Conservation (phyloP, 2,888 invertebrate species). For the Hydropsyche betteni region DNA sequence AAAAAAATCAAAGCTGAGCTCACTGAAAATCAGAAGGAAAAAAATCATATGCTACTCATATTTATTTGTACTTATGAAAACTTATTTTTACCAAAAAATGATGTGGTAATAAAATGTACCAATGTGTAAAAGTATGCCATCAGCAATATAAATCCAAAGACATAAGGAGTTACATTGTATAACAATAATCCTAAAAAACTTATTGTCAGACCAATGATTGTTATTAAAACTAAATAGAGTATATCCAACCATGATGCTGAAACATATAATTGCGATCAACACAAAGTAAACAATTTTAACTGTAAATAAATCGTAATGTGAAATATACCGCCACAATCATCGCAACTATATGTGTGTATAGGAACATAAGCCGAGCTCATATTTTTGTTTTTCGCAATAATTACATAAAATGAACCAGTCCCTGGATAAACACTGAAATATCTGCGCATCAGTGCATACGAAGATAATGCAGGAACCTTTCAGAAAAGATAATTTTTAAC, state of each 20-base stretch:
- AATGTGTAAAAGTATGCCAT: not conserved
- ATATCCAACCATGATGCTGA: not conserved
- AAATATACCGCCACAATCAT: not conserved
- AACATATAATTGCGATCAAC: not conserved
- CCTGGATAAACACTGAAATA: constrained; percentile 13
- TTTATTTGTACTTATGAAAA: no score
- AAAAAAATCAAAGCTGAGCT: not conserved
- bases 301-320: not conserved
- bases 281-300: no score
- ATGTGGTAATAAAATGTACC: not conserved
- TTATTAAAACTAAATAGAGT: not conserved
- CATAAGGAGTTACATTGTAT: no score
- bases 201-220: not conserved
- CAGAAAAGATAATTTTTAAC: not conserved
- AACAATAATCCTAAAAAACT: not conserved
- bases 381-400: not conserved
- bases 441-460: not conserved
- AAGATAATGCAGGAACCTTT: not conserved
- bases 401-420: constrained; percentile 11
- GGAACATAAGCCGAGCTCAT: constrained; percentile 13
- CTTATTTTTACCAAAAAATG: not conserved
- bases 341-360: constrained; percentile 1
- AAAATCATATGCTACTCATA: not conserved
- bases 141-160: not conserved
- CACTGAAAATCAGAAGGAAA: not conserved